Evolutionary conservation across 1,140 invertebrate species (phyloP).

Genomic region (Saccostrea cuccullata): DNA sequence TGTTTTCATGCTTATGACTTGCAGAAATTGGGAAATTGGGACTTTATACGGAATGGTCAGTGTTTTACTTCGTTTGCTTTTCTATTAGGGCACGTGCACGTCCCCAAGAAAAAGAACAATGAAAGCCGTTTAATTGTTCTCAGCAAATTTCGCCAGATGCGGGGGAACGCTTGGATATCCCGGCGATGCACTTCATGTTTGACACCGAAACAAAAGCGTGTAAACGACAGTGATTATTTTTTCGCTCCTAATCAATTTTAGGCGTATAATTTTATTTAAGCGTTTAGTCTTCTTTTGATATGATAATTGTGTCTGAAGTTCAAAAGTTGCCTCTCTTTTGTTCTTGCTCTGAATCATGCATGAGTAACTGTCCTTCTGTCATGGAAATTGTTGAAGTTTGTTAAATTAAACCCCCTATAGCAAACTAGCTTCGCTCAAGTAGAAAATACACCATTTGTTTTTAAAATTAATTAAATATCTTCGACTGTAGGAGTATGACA

Average conservation of each 20-base stretch:
- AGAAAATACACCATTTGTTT: not conserved
- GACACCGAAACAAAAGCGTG: slow-evolving; percentile 18
- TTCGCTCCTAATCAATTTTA: slow-evolving; percentile 21
- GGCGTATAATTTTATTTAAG: slow-evolving; percentile 35
- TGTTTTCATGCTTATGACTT: not conserved
- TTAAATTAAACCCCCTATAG: not conserved
- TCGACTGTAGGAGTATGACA: too few species aligned
- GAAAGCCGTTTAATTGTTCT: not conserved
- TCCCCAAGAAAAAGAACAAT: not conserved
- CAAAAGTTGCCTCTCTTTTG: slow-evolving; percentile 21
- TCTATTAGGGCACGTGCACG: not conserved
- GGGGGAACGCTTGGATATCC: not conserved
- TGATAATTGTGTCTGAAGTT: slow-evolving; percentile 9
- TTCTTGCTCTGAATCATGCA: slow-evolving; percentile 22
- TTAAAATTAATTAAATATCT: too few species aligned
- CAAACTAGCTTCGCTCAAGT: not conserved
- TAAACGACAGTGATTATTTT: slow-evolving; percentile 24
- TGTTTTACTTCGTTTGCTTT: not conserved
- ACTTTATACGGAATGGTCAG: not conserved
- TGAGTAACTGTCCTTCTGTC: slow-evolving; percentile 32
- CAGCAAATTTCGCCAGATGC: slow-evolving; percentile 25
- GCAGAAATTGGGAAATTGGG: not conserved
- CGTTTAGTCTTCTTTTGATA: slow-evolving; percentile 16
- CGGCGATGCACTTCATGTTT: not conserved
- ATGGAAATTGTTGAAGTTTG: not conserved